These are phyloP conservation scores for Lamprologus ornatipinnis DNA, from an alignment of 2,113 vertebrate species.

Conservation along the genomic window DNA sequence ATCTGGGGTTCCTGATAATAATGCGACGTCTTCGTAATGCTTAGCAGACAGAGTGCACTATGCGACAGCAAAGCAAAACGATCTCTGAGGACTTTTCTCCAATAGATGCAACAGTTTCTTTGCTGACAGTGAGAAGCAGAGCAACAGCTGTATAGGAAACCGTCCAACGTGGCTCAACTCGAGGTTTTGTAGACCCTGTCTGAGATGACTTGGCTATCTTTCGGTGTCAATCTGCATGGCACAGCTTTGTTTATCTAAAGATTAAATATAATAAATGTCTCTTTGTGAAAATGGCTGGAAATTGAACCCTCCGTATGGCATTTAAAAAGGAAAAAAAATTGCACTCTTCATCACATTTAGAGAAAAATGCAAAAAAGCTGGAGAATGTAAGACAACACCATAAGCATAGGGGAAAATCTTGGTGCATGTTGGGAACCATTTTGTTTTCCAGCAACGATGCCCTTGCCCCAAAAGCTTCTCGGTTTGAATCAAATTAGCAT, in stretches of 20 bases:
- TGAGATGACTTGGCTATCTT: not conserved
- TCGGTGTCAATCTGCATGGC: not conserved
- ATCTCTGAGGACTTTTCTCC: not conserved
- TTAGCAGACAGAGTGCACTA: not conserved
- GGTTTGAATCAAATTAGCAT: conserved; percentile 58
- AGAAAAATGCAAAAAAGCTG: not conserved
- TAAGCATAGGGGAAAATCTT: not conserved
- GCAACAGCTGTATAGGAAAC: not conserved
- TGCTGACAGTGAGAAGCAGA: not conserved
- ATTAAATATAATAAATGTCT: not conserved
- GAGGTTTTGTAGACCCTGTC: not conserved
- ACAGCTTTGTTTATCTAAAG: not conserved
- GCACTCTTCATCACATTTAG: not conserved
- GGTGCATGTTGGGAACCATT: conserved; percentile 13
- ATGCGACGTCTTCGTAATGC: not conserved
- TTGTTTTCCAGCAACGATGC: conserved; percentile 27
- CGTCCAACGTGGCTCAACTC: not conserved
- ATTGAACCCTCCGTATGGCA: not conserved
- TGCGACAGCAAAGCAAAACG: not conserved
- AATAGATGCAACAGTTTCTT: not conserved
- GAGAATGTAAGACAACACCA: not conserved
- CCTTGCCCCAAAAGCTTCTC: conserved; percentile 22
- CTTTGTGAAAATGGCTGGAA: not conserved
- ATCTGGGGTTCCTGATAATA: not conserved
- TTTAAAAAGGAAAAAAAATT: not conserved